Conservation (phyloP, 2,113 vertebrate species). For the Tamias sibiricus region DNA sequence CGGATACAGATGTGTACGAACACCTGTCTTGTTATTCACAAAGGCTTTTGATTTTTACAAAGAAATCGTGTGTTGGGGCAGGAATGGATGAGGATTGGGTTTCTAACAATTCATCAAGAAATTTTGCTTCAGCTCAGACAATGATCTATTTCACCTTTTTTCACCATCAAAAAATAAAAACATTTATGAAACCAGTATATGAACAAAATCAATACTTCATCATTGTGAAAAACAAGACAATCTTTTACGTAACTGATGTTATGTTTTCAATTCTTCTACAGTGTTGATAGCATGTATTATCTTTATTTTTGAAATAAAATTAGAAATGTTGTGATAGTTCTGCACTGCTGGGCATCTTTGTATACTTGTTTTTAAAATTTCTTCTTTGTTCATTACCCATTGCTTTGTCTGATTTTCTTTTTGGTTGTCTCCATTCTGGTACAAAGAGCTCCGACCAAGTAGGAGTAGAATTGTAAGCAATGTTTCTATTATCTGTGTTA, state of each 20-base stretch:
- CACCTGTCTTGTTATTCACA: background rate
- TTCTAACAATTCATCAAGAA: background rate
- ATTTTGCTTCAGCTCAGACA: background rate
- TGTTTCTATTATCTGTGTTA: background rate
- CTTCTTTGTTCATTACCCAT: background rate
- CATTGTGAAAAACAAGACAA: background rate
- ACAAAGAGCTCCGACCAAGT: background rate
- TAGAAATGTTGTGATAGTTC: background rate
- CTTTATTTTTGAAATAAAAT: background rate
- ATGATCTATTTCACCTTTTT: background rate
- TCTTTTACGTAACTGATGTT: background rate
- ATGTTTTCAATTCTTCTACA: background rate
- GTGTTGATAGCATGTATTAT: background rate
- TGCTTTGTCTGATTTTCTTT: background rate
- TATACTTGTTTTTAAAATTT: background rate
- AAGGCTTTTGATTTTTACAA: background rate
- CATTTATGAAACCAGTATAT: background rate
- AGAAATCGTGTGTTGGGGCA: background rate
- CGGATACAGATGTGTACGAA: accelerated
- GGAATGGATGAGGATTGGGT: background rate
- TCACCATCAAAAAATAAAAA: background rate
- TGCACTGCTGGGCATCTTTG: background rate
- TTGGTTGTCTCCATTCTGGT: background rate
- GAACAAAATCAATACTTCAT: too few relatives aligned
- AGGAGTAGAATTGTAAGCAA: background rate